Base-by-base conservation (phyloP, 2,888 invertebrate genomes). In the Morpho deidamia region DNA sequence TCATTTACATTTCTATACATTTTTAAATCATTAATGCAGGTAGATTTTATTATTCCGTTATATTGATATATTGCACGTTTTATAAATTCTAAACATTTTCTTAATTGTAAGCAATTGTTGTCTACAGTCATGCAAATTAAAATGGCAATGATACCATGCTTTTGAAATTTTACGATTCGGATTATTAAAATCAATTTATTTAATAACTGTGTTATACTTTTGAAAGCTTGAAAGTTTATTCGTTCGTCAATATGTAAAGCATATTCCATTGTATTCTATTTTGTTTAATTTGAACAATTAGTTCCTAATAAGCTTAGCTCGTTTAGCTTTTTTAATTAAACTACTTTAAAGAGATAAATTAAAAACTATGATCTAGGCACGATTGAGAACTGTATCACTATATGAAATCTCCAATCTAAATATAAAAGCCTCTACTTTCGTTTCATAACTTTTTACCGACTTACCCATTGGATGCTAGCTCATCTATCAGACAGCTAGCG, bases 401-500 rank as follows among this genome's bases (percentile, higher is more conserved):
- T 40, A 33, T 34, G 12, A 34, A 7, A 41, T 34, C 34, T 41
- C 11, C 40, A 33, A 48, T 47, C 49, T 11, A 50, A 12, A 48
- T 63, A 75, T 74, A 66, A 68, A 86, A 86, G 85, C 85, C 59
- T 74, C 83, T 87, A 84, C 74, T 56, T 61, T 71, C 69, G 64
- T 70, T 68, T 66, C 72, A 68, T 71, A 64, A 66, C 66, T 41
- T 51, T 46, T 46, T 43, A 65, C 61, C 66, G 67, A 94, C 95
- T 95, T 94, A 95, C 95, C 95, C 94, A 89, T 92, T 93, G 77
- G 92, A 92, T 77, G 94, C 92, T 91, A 94, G 91, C 92, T 95
- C 95, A 91, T 95, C 95, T 91, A 95, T 94, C 91, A 95, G 93
- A 94, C 95, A 95, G 94, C 95, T 95, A 85, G 73, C 76, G 71